Percentiles rank a stretch among this genome's conserved stretches.
These are phyloP conservation scores for Melanotaenia maccullochi DNA, from an alignment of 2,797 vertebrate species.

Conservation along the genomic window DNA sequence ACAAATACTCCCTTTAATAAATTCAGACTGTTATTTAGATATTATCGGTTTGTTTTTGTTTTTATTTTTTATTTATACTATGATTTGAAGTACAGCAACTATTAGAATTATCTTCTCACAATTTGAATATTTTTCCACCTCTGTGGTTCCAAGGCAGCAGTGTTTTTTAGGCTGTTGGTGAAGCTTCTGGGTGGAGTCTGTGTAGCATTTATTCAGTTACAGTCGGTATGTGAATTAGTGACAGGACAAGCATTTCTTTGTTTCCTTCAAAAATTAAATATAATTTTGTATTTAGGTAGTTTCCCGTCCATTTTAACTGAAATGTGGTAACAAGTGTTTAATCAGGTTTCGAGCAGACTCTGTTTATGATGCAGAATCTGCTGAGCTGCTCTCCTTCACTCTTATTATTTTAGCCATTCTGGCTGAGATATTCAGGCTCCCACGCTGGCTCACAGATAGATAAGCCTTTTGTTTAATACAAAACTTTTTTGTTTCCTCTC, in stretches of 20 bases:
- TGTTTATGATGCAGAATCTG: constrained; percentile 10
- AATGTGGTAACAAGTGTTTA: constrained; percentile 48
- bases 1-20: no score
- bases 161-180: background rate
- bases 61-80: no score
- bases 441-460: background rate
- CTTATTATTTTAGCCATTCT: constrained; percentile 31
- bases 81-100: background rate
- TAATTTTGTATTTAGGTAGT: constrained; percentile 23
- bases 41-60: no score
- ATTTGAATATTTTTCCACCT: background rate
- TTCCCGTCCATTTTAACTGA: constrained; percentile 25
- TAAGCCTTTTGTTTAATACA: constrained; percentile 21
- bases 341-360: constrained; percentile 50
- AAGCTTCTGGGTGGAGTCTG: constrained; percentile 1
- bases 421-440: constrained; percentile 12
- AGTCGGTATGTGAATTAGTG: constrained; percentile 26
- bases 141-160: background rate
- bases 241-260: constrained; percentile 29
- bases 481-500: constrained; percentile 5
- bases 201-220: constrained; percentile 38
- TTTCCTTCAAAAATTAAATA: constrained; percentile 40
- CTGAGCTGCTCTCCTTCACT: constrained; percentile 18
- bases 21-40: no score
- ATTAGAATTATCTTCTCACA: no score